Conservation (phyloP, 2,113 vertebrate species). For the Mus pahari region DNA sequence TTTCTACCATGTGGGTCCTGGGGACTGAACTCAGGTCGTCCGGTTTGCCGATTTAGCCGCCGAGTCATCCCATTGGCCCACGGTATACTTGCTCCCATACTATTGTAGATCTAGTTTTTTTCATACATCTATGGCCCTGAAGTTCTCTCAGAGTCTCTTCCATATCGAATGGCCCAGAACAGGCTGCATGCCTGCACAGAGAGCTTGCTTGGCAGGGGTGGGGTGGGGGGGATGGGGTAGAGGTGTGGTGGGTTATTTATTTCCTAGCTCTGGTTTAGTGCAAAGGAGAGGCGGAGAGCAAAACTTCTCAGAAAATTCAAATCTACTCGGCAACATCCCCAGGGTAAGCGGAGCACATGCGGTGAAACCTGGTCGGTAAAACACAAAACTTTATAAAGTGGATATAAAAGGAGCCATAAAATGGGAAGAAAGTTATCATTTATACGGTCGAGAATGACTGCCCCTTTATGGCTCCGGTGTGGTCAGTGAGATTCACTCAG, state of each 20-base stretch:
- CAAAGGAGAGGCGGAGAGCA: slow-evolving; percentile 54
- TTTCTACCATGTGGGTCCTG: neutral
- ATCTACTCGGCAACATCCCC: slow-evolving; percentile 41
- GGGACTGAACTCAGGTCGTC: neutral
- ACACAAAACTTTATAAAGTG: slow-evolving; percentile 68
- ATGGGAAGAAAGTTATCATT: slow-evolving; percentile 47
- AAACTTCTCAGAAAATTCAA: slow-evolving; percentile 60
- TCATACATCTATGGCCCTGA: neutral
- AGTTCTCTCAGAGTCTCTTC: neutral
- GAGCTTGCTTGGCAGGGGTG: neutral
- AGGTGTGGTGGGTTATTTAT: neutral
- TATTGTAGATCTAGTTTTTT: neutral
- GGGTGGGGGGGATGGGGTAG: neutral
- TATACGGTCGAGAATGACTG: neutral
- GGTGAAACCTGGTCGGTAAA: slow-evolving; percentile 67
- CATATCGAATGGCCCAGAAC: neutral
- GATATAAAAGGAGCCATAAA: slow-evolving; percentile 64
- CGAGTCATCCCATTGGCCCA: neutral
- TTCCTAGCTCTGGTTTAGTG: slow-evolving; percentile 21
- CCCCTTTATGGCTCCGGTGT: neutral
- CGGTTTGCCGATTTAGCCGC: neutral
- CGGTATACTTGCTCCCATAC: neutral
- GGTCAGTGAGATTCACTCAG: neutral
- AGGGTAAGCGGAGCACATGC: neutral
- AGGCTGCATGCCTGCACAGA: neutral